Evolutionary conservation across 2,113 vertebrate genomes (phyloP).

Genomic region (Anoplopoma fimbria): DNA sequence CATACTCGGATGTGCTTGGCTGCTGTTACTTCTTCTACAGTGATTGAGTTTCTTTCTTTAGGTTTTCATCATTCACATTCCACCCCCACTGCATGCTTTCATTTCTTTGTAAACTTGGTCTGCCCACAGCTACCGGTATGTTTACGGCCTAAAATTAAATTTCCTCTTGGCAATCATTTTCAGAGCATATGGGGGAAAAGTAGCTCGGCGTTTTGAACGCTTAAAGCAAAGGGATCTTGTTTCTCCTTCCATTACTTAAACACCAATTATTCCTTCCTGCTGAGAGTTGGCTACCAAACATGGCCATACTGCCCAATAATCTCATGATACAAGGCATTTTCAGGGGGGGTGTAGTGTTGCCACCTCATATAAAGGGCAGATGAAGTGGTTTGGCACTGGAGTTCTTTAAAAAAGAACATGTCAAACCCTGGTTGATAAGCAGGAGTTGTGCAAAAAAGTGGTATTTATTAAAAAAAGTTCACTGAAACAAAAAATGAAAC

Average conservation of each 20-base stretch:
- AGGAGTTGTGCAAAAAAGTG: too few species aligned
- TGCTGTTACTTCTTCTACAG: conserved; percentile 27
- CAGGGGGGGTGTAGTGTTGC: too few species aligned
- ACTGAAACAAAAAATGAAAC: not conserved
- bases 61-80: conserved; percentile 49
- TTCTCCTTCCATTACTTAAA: conserved; percentile 24
- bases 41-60: conserved; percentile 53
- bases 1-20: conserved; percentile 11
- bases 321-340: not conserved
- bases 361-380: too few species aligned
- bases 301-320: not conserved
- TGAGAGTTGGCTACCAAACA: conserved; percentile 1
- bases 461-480: not conserved
- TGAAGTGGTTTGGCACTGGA: too few species aligned
- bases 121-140: conserved; percentile 42
- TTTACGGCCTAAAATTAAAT: conserved; percentile 67
- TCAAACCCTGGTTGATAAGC: too few species aligned
- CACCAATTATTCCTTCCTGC: conserved; percentile 20
- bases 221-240: conserved; percentile 24
- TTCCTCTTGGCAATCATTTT: conserved; percentile 56
- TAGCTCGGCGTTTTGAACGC: conserved; percentile 6
- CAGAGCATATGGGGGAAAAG: conserved; percentile 8
- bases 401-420: too few species aligned
- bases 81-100: conserved; percentile 39
- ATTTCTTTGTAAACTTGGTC: conserved; percentile 62